Conservation (phyloP, 2,888 invertebrate genomes). For the Aplocera efformata region DNA sequence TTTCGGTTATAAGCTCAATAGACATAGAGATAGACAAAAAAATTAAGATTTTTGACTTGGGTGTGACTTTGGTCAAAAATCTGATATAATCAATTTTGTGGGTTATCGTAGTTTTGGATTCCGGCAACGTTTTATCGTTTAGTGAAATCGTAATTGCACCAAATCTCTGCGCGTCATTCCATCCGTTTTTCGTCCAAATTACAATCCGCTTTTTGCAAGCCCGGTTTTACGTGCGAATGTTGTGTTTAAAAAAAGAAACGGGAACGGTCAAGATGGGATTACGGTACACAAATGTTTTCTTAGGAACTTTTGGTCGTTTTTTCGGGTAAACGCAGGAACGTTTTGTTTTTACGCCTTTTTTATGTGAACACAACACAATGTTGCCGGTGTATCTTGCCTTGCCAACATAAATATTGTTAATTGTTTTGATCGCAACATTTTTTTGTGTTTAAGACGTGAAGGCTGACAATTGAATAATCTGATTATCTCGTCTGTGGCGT, state of each 20-base stretch:
- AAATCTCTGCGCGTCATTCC: slow-evolving; percentile 18
- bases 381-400: no score
- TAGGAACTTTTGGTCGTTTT: slow-evolving; percentile 17
- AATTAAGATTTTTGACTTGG: no score
- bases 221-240: slow-evolving; percentile 17
- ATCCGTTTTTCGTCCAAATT: slow-evolving; percentile 17
- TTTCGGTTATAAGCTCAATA: no score
- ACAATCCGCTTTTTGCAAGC: slow-evolving; percentile 18
- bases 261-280: slow-evolving; percentile 19
- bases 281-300: slow-evolving; percentile 23
- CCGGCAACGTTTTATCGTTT: slow-evolving; percentile 9
- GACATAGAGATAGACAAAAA: no score
- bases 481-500: no score
- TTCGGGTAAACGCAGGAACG: slow-evolving; percentile 4
- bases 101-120: not conserved
- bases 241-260: slow-evolving; percentile 32
- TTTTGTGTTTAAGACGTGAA: no score
- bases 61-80: no score
- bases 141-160: slow-evolving; percentile 24
- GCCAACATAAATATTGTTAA: no score
- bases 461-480: no score
- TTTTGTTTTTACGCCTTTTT: not conserved
- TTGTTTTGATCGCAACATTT: no score
- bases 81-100: no score
- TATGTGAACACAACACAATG: not conserved